These are phyloP conservation scores for Nothobranchius kuhntae DNA, from an alignment of 2,113 vertebrate species.

Conservation along the genomic window DNA sequence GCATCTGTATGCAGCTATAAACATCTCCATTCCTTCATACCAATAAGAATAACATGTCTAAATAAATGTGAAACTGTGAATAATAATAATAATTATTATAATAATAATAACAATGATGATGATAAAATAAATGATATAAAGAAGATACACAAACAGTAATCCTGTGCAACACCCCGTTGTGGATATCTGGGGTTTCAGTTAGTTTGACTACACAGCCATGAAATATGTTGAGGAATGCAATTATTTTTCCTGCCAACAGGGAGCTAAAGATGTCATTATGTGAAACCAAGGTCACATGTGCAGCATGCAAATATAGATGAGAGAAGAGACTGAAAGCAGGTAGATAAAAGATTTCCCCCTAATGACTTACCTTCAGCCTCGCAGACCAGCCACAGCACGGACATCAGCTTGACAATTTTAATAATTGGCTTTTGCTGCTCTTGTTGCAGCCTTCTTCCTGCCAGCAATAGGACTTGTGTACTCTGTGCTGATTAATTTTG, in stretches of 20 bases:
- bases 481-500: slow-evolving; percentile 80
- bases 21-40: neutral
- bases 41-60: neutral
- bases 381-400: slow-evolving; percentile 72
- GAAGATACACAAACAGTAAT: neutral
- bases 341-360: slow-evolving; percentile 58
- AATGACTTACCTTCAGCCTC: slow-evolving; percentile 58
- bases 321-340: slow-evolving; percentile 31
- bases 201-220: slow-evolving; percentile 21
- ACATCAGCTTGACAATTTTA: slow-evolving; percentile 66
- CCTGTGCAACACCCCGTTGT: slow-evolving; percentile 1
- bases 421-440: slow-evolving; percentile 71
- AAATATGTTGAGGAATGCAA: slow-evolving; percentile 20
- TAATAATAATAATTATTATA: too few relatives aligned
- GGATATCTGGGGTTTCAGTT: slow-evolving; percentile 9
- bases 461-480: slow-evolving; percentile 81
- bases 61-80: too few relatives aligned
- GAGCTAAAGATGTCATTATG: slow-evolving; percentile 40
- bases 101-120: too few relatives aligned
- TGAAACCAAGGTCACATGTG: slow-evolving; percentile 47
- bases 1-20: neutral
- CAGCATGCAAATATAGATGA: slow-evolving; percentile 27
- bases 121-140: too few relatives aligned
- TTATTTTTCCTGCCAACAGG: slow-evolving; percentile 26
- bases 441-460: slow-evolving; percentile 77